Evolutionary conservation across 2,797 vertebrate genomes (phyloP).

Genomic region (Alcedo quadribrachys): DNA sequence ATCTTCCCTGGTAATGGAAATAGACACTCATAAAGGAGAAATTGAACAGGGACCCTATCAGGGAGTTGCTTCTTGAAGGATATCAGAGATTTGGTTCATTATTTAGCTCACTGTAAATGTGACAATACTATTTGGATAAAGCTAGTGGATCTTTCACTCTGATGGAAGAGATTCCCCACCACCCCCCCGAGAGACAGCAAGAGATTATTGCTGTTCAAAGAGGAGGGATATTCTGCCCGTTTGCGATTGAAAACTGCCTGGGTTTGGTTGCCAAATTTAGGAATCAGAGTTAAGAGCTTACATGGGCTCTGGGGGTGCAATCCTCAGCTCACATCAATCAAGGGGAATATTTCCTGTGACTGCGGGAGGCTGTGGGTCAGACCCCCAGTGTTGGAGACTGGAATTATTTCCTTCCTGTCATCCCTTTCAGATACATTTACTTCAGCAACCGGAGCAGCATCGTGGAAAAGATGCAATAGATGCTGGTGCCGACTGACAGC

Average conservation of each 20-base stretch:
- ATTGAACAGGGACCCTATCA: background rate
- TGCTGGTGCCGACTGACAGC: constrained; percentile 7
- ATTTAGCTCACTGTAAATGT: constrained; percentile 9
- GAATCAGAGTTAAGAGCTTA: constrained; percentile 64
- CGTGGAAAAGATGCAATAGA: constrained; percentile 8
- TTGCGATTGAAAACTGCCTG: background rate
- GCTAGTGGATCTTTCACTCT: constrained; percentile 4
- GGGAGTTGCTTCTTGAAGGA: background rate
- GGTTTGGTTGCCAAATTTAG: constrained; percentile 51
- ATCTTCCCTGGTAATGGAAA: background rate
- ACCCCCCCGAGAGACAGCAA: background rate
- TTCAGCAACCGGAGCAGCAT: background rate
- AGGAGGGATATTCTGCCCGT: constrained; percentile 30
- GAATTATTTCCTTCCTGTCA: constrained; percentile 23
- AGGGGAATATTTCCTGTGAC: background rate
- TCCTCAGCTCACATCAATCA: background rate
- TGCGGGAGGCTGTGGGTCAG: constrained; percentile 9
- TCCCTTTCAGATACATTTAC: background rate
- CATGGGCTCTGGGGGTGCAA: background rate
- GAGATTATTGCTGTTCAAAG: constrained; percentile 47
- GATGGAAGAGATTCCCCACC: constrained; percentile 13
- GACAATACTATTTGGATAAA: constrained; percentile 16
- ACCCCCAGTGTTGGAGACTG: background rate
- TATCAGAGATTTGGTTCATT: constrained; percentile 10
- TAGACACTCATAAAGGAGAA: background rate